Evolutionary conservation across 2,888 invertebrate species (phyloP).

Genomic region (Mimachlamys varia): DNA sequence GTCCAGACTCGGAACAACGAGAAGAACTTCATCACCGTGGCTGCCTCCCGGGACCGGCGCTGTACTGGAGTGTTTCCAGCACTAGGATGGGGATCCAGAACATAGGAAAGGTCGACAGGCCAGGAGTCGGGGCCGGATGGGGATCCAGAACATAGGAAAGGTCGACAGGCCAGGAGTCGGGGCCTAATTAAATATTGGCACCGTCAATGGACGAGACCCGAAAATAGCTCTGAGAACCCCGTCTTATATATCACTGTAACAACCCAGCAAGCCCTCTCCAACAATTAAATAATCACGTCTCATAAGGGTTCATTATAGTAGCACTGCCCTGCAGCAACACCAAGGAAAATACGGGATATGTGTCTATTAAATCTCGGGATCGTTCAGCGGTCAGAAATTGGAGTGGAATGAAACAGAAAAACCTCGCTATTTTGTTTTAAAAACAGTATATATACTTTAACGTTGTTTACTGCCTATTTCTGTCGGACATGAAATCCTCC

Average conservation of each 20-base stretch:
- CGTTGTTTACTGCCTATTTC: too few relatives aligned
- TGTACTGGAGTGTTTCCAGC: background rate
- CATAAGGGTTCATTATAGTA: background rate
- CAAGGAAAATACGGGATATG: background rate
- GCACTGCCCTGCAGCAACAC: background rate
- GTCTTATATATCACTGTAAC: background rate
- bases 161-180: background rate
- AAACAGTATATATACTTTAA: too few relatives aligned
- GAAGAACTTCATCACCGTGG: background rate
- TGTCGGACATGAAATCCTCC: too few relatives aligned
- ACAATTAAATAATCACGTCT: slow-evolving; percentile 3
- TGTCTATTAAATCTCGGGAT: background rate
- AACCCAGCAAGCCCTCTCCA: background rate
- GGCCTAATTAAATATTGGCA: background rate
- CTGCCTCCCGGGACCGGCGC: background rate
- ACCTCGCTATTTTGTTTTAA: background rate
- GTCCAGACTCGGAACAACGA: background rate
- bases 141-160: background rate
- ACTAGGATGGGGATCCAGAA: background rate
- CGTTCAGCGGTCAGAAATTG: background rate
- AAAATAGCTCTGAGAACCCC: background rate
- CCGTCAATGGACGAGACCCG: background rate
- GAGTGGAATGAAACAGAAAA: background rate
- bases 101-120: background rate
- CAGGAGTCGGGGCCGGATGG: background rate